Evolutionary conservation across 2,888 invertebrate genomes (phyloP).

Genomic region (Halictus quadricinctus): DNA sequence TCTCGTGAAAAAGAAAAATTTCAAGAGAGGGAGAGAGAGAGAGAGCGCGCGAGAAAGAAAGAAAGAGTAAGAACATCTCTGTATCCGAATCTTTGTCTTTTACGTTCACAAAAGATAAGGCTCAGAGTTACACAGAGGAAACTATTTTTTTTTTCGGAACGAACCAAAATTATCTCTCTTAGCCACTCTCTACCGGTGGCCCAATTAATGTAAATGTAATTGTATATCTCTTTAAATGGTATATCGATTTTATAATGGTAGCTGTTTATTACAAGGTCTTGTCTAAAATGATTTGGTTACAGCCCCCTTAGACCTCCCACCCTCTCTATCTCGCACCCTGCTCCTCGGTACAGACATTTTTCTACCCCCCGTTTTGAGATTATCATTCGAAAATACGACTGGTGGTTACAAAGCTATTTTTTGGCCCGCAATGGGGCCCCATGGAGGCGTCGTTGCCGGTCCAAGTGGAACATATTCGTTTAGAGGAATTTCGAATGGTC

Average conservation of each 20-base stretch:
- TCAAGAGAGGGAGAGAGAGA: background rate
- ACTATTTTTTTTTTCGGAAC: background rate
- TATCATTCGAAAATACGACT: constrained; percentile 81
- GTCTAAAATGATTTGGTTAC: constrained; percentile 51
- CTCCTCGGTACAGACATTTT: constrained; percentile 34
- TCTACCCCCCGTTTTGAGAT: constrained; percentile 72
- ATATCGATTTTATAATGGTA: constrained; percentile 66
- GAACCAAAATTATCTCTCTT: constrained; percentile 29
- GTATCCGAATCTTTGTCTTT: constrained; percentile 13
- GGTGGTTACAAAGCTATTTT: constrained; percentile 80
- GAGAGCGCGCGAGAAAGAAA: background rate
- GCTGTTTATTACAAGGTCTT: constrained; percentile 62
- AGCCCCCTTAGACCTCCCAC: background rate
- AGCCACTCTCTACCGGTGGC: constrained; percentile 40
- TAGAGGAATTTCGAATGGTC: constrained; percentile 50
- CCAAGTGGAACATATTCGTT: constrained; percentile 29
- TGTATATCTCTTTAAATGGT: constrained; percentile 62
- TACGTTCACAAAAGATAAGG: constrained; percentile 19
- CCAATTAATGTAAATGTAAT: constrained; percentile 64
- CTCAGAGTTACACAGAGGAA: constrained; percentile 9
- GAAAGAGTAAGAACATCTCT: constrained; percentile 1
- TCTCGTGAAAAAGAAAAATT: background rate
- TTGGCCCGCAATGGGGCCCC: constrained; percentile 51
- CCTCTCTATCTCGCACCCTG: constrained; percentile 20
- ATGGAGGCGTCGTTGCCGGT: constrained; percentile 28